Evolutionary conservation across 2,797 vertebrate species (phyloP), one percentile per base, ranked within the genome.

Genomic region (Sebastes wilsoni): DNA sequence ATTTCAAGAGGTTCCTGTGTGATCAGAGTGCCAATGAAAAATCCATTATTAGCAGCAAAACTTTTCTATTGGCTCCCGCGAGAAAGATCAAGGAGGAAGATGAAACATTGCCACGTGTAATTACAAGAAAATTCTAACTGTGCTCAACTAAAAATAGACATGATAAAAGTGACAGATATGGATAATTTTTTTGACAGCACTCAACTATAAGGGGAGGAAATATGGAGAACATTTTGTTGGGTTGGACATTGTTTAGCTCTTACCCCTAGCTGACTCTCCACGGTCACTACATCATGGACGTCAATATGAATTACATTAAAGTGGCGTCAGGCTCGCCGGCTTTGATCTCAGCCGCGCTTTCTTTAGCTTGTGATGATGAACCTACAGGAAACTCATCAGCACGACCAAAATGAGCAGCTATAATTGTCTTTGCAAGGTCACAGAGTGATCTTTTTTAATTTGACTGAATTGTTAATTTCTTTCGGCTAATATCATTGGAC

Each of bases 381-480:
- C 90, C 89, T 88, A 90, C 80, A 79, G 61, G 83, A 92, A 94
- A 87, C 88, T 92, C 91, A 94, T 94, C 94, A 94, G 87, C 8
- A 12, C 22, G 3, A 72, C 77, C 32, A 72, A 72, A 88, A 91
- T 90, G 85, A 92, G 87, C 85, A 54, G 77, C 88, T 92, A 90
- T 94, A 95, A 95, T 93, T 93, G 92, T 93, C 93, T 91, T 87
- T 80, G 75, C 93, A 94, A 94, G 94, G 93, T 94, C 93, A 90
- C 62, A 12, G 84, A 87, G 83, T 86, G 86, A 89, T 87, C 83
- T 72, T 89, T 91, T 87, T 90, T 91, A 92, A 93, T 91, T 93
- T 90, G 80, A 79, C 69, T 46, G 73, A 82, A 88, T 90, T 91
- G 82, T 92, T 93, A 84, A 88, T 89, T 92, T 87, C 85, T 90